phyloP scores from a whole-genome alignment of 2,113 vertebrate species.

The Meriones unguiculatus region DNA sequence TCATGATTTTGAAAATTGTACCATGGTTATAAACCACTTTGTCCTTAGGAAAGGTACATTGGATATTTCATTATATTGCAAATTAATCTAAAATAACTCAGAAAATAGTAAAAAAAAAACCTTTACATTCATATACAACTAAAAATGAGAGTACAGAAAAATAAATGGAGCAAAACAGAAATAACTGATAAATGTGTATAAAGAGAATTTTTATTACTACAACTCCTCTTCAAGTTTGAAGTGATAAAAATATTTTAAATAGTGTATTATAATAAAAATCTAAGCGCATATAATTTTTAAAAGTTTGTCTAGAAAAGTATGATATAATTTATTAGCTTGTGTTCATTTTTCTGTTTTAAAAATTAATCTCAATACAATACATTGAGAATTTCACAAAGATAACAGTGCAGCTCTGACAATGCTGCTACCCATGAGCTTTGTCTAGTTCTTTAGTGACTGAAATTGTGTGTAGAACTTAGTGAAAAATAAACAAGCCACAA shows the following conservation, averaged over 20 bases:
- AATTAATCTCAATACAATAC: slow-evolving; percentile 35
- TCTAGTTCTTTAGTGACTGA: slow-evolving; percentile 28
- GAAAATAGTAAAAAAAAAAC: neutral
- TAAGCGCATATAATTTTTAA: slow-evolving; percentile 22
- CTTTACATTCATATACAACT: neutral
- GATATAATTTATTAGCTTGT: slow-evolving; percentile 11
- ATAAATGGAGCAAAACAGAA: slow-evolving; percentile 50
- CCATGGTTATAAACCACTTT: slow-evolving; percentile 1
- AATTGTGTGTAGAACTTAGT: slow-evolving; percentile 30
- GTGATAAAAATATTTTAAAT: neutral
- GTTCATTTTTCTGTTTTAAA: neutral
- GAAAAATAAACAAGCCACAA: neutral
- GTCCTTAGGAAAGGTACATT: slow-evolving; percentile 4
- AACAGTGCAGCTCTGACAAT: neutral
- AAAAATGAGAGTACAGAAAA: neutral
- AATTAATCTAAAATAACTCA: slow-evolving; percentile 25
- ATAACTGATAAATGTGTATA: slow-evolving; percentile 6
- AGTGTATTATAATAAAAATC: slow-evolving; percentile 14
- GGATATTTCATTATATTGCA: slow-evolving; percentile 1
- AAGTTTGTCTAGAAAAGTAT: slow-evolving; percentile 5
- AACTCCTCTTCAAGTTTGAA: slow-evolving; percentile 43
- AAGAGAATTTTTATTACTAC: slow-evolving; percentile 1
- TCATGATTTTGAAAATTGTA: slow-evolving; percentile 37
- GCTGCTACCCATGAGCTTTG: neutral
- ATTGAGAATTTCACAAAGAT: slow-evolving; percentile 3